phyloP scores from a whole-genome alignment of 2,113 vertebrate species.

The Dolichotis patagonum region DNA sequence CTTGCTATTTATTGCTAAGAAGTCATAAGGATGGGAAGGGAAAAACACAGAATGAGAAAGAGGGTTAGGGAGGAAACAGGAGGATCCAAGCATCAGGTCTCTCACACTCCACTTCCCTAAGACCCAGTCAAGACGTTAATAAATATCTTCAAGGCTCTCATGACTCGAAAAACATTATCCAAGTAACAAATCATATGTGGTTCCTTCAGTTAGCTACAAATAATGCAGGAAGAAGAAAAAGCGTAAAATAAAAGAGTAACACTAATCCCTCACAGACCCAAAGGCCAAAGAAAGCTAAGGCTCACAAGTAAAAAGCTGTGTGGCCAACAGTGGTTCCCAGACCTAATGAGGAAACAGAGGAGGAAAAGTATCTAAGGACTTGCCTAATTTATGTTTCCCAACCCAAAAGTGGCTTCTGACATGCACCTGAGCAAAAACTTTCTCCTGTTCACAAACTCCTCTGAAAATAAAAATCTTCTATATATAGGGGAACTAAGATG shows the following conservation, averaged over 20 bases:
- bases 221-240: not conserved
- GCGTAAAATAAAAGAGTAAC: not conserved
- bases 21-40: not conserved
- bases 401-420: not conserved
- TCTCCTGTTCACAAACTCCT: not conserved
- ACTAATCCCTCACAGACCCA: not conserved
- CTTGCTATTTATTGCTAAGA: constrained; percentile 60
- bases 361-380: not conserved
- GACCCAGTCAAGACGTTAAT: constrained; percentile 31
- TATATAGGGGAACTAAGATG: not conserved
- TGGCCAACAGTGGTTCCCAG: not conserved
- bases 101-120: not conserved
- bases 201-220: constrained; percentile 14
- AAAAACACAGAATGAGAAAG: not conserved
- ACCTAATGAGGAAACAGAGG: not conserved
- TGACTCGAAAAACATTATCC: constrained; percentile 51
- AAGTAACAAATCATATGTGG: constrained; percentile 13
- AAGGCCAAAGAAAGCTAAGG: not conserved
- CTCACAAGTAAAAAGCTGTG: not conserved
- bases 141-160: constrained; percentile 50
- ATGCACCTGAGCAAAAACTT: not conserved
- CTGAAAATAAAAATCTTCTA: constrained; percentile 1
- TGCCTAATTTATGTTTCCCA: no score
- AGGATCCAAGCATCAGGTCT: not conserved
- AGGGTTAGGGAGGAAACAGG: not conserved